A percentile compares a stretch with the other conserved stretches of the same genome.
Conservation (phyloP, 2,797 vertebrate genomes). For the Chrysolophus pictus region DNA sequence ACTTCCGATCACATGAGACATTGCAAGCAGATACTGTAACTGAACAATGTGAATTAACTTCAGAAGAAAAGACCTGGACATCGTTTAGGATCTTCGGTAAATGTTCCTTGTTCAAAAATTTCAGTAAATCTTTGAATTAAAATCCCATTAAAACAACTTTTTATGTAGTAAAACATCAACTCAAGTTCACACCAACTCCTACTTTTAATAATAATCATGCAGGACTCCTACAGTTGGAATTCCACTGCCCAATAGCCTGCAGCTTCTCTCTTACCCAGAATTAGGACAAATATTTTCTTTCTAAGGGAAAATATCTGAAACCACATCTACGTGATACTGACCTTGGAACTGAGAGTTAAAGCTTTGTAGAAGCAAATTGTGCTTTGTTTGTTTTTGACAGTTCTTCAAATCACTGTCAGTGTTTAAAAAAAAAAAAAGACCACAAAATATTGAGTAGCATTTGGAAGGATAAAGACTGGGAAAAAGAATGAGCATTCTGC, state of each 20-base stretch:
- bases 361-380: background rate
- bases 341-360: background rate
- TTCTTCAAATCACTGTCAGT: background rate
- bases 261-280: background rate
- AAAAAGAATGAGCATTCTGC: background rate
- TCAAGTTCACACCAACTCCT: background rate
- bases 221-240: background rate
- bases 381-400: background rate
- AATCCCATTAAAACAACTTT: background rate
- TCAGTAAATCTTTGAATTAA: background rate
- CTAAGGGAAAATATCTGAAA: background rate
- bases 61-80: background rate
- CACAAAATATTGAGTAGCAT: background rate
- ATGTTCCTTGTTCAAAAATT: background rate
- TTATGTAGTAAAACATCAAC: background rate
- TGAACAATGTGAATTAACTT: background rate
- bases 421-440: background rate
- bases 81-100: background rate
- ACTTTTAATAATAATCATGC: background rate
- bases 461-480: background rate
- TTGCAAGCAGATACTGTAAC: background rate
- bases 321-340: background rate
- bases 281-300: background rate
- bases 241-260: background rate
- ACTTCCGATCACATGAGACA: background rate